Evolutionary conservation across 2,888 invertebrate species (phyloP), one percentile per base, ranked within the genome.

Genomic region (Apotomis turbidana): DNA sequence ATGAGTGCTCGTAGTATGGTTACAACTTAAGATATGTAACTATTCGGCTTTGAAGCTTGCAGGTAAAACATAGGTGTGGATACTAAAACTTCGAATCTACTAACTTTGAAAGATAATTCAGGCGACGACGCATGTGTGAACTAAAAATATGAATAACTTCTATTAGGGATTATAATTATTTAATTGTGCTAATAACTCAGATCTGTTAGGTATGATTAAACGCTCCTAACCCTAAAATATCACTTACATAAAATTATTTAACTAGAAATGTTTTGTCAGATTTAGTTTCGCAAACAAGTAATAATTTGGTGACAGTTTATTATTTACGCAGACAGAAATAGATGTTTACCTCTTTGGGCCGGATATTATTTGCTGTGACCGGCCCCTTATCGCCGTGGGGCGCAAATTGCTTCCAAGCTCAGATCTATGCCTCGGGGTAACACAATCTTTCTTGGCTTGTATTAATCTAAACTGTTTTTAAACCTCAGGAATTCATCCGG

Each of bases 321-420:
- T 57, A 44, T 62, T 52, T 51, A 51, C 51, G 36, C 9, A 15
- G 52, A 9, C 41, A 52, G 15, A 9, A 44, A 60, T 41, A 54
- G 52, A 58, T 41, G 13, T 44, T 62, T 62, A 59, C 51, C 38
- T 61, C 60, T 66, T 54, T 13, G 41, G 13, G 3, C 41, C 44
- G 12, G 54, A 68, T 9, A 62, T n/a, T 49, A 57, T 74, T 71
- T 58, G 73, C 52, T 79, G 78, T 90, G 85, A 71, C 75, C 73
- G 62, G 76, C 75, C 66, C 89, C 77, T 86, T 83, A 85, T 80
- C 90, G 70, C 90, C 79, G 75, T 90, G 82, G 90, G 91, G 85
- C 74, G 87, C 81, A 90, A 89, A 91, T 91, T 89, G 90, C 87
- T 88, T 81, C 79, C 77, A 76, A 76, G 80, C 77, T 78, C 77